These are phyloP conservation scores for Magallana gigas DNA, from an alignment of 1,140 invertebrate genomes.

Conservation along the genomic window DNA sequence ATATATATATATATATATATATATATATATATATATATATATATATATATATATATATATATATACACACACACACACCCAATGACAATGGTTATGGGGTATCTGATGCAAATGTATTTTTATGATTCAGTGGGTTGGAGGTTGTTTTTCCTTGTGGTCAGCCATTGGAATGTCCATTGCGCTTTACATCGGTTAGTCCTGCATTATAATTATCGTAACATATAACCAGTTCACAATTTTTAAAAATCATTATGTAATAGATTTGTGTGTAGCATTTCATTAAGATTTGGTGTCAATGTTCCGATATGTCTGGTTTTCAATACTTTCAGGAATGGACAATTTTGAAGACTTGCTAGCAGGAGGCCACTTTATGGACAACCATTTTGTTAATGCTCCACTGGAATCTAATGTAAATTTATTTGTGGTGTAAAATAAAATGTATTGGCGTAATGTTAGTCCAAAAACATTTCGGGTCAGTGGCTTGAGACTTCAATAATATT, in stretches of 20 bases:
- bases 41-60: too few relatives aligned
- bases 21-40: too few relatives aligned
- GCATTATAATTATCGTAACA: neutral
- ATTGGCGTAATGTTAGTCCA: too few relatives aligned
- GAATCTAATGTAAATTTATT: constrained; percentile 91
- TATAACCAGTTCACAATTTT: neutral
- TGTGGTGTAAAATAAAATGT: too few relatives aligned
- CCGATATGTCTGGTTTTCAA: neutral
- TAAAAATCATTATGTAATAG: neutral
- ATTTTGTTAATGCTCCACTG: constrained; percentile 93
- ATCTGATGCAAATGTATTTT: too few relatives aligned
- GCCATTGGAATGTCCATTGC: constrained; percentile 98
- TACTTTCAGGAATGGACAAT: constrained; percentile 88
- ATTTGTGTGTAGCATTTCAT: neutral
- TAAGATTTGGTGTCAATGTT: too few relatives aligned
- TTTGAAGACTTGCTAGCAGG: constrained; percentile 95
- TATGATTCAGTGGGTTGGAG: constrained; percentile 92
- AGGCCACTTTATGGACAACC: constrained; percentile 96
- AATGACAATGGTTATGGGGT: too few relatives aligned
- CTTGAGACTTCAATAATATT: too few relatives aligned
- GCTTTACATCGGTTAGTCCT: constrained; percentile 88
- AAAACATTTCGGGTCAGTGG: too few relatives aligned
- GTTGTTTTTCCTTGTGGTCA: constrained; percentile 98
- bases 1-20: too few relatives aligned
- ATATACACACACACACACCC: too few relatives aligned